phyloP scores from a whole-genome alignment of 2,888 invertebrate species.

The Perizoma affinitatum region DNA sequence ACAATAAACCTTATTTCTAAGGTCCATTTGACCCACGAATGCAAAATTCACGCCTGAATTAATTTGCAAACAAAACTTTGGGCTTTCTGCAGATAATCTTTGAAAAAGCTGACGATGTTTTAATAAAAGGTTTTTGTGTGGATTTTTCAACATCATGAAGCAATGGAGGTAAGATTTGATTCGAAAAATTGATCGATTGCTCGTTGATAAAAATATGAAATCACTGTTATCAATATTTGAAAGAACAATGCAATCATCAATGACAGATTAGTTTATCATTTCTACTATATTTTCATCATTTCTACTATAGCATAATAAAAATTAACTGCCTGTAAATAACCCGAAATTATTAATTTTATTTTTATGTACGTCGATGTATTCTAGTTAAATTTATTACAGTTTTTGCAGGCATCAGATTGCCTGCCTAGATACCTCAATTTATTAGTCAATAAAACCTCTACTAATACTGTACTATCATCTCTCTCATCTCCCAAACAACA shows the following conservation, averaged over 20 bases:
- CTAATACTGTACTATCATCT: conserved; percentile 16
- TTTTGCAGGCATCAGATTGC: background rate
- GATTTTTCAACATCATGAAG: conserved; percentile 25
- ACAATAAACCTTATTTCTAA: conserved; percentile 35
- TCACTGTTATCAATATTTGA: conserved; percentile 16
- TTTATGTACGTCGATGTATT: no score
- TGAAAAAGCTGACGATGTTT: conserved; percentile 33
- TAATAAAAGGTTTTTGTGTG: conserved; percentile 33
- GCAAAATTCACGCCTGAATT: conserved; percentile 44
- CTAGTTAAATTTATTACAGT: no score
- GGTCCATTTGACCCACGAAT: conserved; percentile 38
- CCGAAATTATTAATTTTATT: no score
- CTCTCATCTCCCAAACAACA: conserved; percentile 20
- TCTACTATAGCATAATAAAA: no score
- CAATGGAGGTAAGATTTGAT: conserved; percentile 25
- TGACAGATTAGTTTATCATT: conserved; percentile 7
- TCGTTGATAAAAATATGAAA: conserved; percentile 6
- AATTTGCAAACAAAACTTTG: conserved; percentile 33
- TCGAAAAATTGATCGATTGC: conserved; percentile 23
- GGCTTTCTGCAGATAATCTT: conserved; percentile 29
- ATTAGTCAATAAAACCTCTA: conserved; percentile 25
- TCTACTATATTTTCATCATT: no score
- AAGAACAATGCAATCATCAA: conserved; percentile 14
- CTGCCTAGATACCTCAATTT: background rate
- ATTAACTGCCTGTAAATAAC: no score